Percentiles rank a stretch among this genome's conserved stretches.
Evolutionary conservation across 2,888 invertebrate species (phyloP).

Genomic region (Epistrophe eligans): DNA sequence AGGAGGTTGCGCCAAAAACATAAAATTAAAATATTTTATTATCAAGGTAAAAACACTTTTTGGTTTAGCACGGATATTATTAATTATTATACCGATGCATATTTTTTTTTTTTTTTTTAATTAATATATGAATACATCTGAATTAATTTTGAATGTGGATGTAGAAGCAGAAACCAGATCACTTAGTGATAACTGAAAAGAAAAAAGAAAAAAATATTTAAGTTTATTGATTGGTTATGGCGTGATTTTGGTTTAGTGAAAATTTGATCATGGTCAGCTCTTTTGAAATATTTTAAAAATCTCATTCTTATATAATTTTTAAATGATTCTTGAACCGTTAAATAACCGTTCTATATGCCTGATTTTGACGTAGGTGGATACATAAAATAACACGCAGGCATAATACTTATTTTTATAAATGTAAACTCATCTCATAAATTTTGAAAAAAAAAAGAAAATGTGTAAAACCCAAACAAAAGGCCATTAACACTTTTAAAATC

Average conservation of each 20-base stretch:
- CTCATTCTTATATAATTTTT: too few relatives aligned
- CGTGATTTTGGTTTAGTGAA: background rate
- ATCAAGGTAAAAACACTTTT: constrained; percentile 35
- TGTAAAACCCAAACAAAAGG: constrained; percentile 64
- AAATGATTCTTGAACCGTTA: background rate
- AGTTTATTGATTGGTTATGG: background rate
- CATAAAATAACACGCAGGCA: background rate
- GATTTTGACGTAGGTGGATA: background rate
- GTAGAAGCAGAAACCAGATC: constrained; percentile 49
- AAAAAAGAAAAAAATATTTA: background rate
- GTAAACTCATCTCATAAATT: constrained; percentile 2
- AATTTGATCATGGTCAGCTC: background rate
- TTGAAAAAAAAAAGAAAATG: background rate
- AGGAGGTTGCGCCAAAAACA: constrained; percentile 69
- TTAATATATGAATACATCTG: constrained; percentile 27
- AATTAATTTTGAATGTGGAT: constrained; percentile 29
- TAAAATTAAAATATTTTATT: constrained; percentile 29
- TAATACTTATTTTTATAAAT: background rate
- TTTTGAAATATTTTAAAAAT: background rate
- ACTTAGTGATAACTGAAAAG: constrained; percentile 67
- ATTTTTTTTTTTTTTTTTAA: constrained; percentile 16
- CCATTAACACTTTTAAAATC: constrained; percentile 22
- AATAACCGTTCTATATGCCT: background rate
- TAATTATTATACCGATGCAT: background rate
- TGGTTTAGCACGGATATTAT: constrained; percentile 58